Evolutionary conservation across 1,140 invertebrate species (phyloP).

Genomic region (Macrotrachela quadricornifera): DNA sequence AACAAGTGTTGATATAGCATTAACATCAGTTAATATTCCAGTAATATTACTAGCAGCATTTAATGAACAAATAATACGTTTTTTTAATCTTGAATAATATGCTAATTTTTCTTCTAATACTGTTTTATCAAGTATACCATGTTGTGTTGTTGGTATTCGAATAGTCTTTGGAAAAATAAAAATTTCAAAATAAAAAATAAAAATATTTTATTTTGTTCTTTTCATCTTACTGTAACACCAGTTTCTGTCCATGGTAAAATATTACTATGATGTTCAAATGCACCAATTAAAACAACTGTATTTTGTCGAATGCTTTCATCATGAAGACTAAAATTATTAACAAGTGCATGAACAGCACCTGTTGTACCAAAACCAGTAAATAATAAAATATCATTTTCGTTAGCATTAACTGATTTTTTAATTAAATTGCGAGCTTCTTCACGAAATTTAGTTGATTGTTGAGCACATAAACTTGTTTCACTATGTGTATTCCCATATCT

Average conservation of each 20-base stretch:
- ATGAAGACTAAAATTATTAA: conserved; percentile 30
- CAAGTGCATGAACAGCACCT: conserved; percentile 46
- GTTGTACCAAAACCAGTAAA: conserved; percentile 64
- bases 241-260: conserved; percentile 59
- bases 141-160: conserved; percentile 48
- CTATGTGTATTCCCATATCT: conserved; percentile 66
- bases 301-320: not conserved
- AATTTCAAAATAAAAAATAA: conserved; percentile 44
- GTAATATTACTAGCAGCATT: conserved; percentile 67
- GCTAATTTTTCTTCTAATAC: conserved; percentile 42
- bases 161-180: conserved; percentile 54
- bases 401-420: conserved; percentile 9
- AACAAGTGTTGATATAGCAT: conserved; percentile 53
- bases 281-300: conserved; percentile 48
- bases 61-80: conserved; percentile 52
- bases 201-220: not conserved
- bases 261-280: conserved; percentile 61
- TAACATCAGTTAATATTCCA: conserved; percentile 60
- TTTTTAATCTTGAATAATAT: conserved; percentile 11
- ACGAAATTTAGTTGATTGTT: conserved; percentile 66
- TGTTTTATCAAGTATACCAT: conserved; percentile 53
- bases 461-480: conserved; percentile 56
- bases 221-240: conserved; percentile 60
- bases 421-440: conserved; percentile 40
- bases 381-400: conserved; percentile 10